These are phyloP conservation scores for Conistra vaccinii DNA, from an alignment of 2,888 invertebrate genomes.

Conservation along the genomic window DNA sequence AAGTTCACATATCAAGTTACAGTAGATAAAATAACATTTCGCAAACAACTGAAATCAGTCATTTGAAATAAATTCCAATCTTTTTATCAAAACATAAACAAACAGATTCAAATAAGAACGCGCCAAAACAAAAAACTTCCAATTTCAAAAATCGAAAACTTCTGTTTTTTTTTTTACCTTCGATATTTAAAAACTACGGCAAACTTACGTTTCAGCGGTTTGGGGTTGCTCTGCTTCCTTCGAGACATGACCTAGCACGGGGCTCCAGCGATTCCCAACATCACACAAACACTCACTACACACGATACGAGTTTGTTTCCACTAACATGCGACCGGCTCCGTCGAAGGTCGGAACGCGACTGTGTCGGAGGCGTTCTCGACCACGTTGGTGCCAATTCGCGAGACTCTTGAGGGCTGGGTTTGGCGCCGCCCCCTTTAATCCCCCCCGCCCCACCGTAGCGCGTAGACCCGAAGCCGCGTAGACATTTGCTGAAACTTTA, in stretches of 20 bases:
- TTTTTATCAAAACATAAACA: slow-evolving; percentile 2
- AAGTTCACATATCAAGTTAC: slow-evolving; percentile 18
- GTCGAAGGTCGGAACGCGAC: slow-evolving; percentile 77
- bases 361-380: slow-evolving; percentile 74
- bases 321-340: slow-evolving; percentile 70
- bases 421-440: slow-evolving; percentile 76
- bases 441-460: slow-evolving; percentile 70
- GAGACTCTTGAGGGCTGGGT: slow-evolving; percentile 71
- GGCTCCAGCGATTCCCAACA: slow-evolving; percentile 81
- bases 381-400: slow-evolving; percentile 75
- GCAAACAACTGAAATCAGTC: neutral
- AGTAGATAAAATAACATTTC: neutral
- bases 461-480: slow-evolving; percentile 70
- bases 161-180: neutral
- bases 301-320: slow-evolving; percentile 69
- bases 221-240: slow-evolving; percentile 98
- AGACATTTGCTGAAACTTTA: slow-evolving; percentile 54
- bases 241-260: slow-evolving; percentile 94
- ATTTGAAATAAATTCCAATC: neutral
- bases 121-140: slow-evolving; percentile 32
- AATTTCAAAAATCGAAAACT: slow-evolving; percentile 22
- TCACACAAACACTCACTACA: slow-evolving; percentile 80
- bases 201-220: slow-evolving; percentile 97
- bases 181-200: neutral
- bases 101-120: slow-evolving; percentile 45